Base-by-base conservation (phyloP, 2,888 invertebrate species). In the Megaustenia siamemsis region DNA sequence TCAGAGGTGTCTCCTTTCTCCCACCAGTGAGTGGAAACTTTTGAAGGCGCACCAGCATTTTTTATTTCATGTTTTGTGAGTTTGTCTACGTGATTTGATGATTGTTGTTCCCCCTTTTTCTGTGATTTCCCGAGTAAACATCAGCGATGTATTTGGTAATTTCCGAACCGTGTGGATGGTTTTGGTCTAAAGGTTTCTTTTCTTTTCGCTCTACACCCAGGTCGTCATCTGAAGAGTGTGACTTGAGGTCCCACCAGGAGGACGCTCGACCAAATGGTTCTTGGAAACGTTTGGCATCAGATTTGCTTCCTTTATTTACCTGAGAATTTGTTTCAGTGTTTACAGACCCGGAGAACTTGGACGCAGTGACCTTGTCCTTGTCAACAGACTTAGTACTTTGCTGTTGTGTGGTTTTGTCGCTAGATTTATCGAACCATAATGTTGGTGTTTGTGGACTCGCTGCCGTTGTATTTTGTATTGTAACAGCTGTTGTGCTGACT, bases 1-100 rank as follows among this genome's bases (percentile, higher is more conserved):
- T 66, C 32, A 32, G 49, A 24, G 24, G 69, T 56, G 35, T 76
- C 82, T 2, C 24, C 45, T 40, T n/a, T 66, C 38, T 78, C 78
- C 78, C 78, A 78, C 78, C 78, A 78, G 4, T 28, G 66, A 1
- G 63, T 4, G 0, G 49, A 10, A 21, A 21, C 10, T 75, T 75
- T 75, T 4, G 73, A 45, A 3, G 73, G 28, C 2, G 49, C 12
- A 4, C 35, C 38, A 5, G 32, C 10, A 1, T 76, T 10, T 1
- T 32, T 35, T 53, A 5, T 15, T 15, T 12, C 53, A 18, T 38
- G 10, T 12, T 32, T 53, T 8, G 8, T 76, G 38, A 40, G n/a
- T 77, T 56, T 77, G 56, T 49, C 38, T n/a, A 56, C n/a, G 10
- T 5, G 12, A 5, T 38, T 40, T 1, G 40, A 12, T 8, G 76